Evolutionary conservation across 2,888 invertebrate species (phyloP), one percentile per base, ranked within the genome.

Genomic region (Biston stratarius): DNA sequence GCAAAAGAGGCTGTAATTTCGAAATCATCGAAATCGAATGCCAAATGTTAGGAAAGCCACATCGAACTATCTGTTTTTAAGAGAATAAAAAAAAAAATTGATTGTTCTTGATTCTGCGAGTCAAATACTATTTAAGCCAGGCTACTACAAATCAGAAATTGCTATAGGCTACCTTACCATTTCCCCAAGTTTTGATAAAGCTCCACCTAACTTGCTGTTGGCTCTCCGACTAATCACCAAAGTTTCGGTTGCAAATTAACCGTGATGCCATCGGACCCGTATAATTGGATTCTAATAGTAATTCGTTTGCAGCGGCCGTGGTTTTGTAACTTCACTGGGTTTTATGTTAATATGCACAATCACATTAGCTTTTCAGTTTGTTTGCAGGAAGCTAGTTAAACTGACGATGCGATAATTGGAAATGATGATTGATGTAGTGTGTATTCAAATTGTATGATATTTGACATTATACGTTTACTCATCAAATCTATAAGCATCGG

Each of bases 161-260:
- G 24, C 24, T 24, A 24, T 24, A 24, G 1, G 24, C 24, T 24
- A 24, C 24, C 24, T n/a, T 1, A 12, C 10, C 6, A 51, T 6
- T 51, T 48, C 11, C 6, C 9, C 38, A 6, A 24, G 24, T 9
- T 10, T 15, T 24, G 0, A 33, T 11, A 11, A 24, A 24, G 11
- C 11, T 24, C 24, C 11, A 34, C 34, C 1, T 12, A 56, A 44
- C 45, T 36, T 12, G 6, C 57, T 45, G 10, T 7, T 11, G 2
- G 36, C 47, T 49, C 59, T 49, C 49, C 11, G 49, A 38, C 40
- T 53, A 61, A 7, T 40, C 3, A 36, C 49, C 33, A 59, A 61
- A 65, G 60, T 65, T 65, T 61, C 49, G 48, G 65, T 61, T 56
- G 55, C 60, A 58, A 67, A 67, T 58, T 67, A 61, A 58, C 66